Base-by-base conservation (phyloP, 2,797 vertebrate species). In the Syngnathus rostellatus region DNA sequence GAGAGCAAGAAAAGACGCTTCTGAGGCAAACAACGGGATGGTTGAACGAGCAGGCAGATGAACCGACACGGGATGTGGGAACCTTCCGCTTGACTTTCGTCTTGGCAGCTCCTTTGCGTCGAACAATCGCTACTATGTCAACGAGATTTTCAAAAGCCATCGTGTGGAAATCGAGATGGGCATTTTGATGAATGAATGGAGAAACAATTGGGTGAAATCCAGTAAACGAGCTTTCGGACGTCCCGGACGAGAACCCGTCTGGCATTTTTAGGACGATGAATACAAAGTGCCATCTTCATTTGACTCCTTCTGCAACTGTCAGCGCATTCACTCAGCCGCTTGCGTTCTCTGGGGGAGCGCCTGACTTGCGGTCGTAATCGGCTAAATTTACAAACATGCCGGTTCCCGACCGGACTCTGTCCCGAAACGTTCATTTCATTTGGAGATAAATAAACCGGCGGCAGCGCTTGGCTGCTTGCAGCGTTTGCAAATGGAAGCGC, bases 211-310 rank as follows among this genome's bases (percentile, higher is more conserved):
- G 0, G 45, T 25, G 41, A 19, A 68, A 61, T 43, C 31, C 31
- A 4, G 31, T 4, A 72, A 71, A 9, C 75, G 6, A 6, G 12
- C 16, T 46, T 46, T 31, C 3, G 31, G 31, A 31, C 5, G 5
- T 9, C 77, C 80, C 80, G 63, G 70, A 73, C 75, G 74, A 68
- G 68, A 86, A 83, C 85, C 89, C 89, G 88, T 89, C 86, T 68
- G 90, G 91, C 89, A 2, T 90, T 91, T 91, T 43, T 90, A 92
- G 91, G 85, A 90, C 92, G 91, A 86, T 82, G 31, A 31, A 31
- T 31, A 31, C 31, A 31, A 31, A 31, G 31, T 4, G 31, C 31
- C 31, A 31, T 31, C 31, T 31, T 31, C 31, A 31, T 3, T 31
- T 31, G 31, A 31, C 31, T 31, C 31, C 31, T 31, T 31, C 31